Evolutionary conservation across 2,113 vertebrate genomes (phyloP).

Genomic region (Vidua chalybeata): DNA sequence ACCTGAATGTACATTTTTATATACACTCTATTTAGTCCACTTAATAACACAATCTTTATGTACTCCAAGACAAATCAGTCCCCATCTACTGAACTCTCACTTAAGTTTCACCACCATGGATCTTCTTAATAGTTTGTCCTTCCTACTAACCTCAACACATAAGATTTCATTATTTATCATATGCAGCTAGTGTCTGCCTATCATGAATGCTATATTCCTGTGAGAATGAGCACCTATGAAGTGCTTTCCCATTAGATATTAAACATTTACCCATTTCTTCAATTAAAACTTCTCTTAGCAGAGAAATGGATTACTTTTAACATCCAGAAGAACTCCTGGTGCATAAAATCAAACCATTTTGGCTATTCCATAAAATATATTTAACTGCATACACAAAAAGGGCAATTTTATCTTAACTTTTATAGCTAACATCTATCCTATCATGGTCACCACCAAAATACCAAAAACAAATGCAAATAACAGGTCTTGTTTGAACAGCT

Average conservation of each 20-base stretch:
- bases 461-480: not conserved
- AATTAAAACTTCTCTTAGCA: not conserved
- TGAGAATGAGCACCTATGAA: not conserved
- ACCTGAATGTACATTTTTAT: not conserved
- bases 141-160: not conserved
- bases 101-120: not conserved
- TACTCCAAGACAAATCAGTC: not conserved
- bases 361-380: not conserved
- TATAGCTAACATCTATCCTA: not conserved
- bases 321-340: not conserved
- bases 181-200: not conserved
- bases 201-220: not conserved
- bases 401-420: not conserved
- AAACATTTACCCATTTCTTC: not conserved
- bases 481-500: not conserved
- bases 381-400: not conserved
- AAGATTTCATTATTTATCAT: not conserved
- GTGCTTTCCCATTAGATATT: too few relatives aligned
- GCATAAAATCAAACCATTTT: not conserved
- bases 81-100: not conserved
- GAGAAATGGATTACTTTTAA: not conserved
- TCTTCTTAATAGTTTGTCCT: not conserved
- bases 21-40: not conserved
- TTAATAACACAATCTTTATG: not conserved
- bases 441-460: not conserved